phyloP scores from a whole-genome alignment of 2,888 invertebrate genomes.

The Mimachlamys varia region DNA sequence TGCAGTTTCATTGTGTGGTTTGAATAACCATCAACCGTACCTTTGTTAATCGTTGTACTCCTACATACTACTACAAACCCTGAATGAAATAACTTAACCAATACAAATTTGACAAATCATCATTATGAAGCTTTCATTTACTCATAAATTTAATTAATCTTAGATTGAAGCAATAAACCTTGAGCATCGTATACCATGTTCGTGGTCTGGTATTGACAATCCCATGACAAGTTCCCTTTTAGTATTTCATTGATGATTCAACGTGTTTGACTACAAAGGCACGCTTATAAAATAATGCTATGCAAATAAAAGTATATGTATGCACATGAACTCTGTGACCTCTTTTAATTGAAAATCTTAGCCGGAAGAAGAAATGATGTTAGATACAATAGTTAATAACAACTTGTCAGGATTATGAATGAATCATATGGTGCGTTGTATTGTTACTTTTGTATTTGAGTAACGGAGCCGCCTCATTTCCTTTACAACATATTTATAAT shows the following conservation, averaged over 20 bases:
- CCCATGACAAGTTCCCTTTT: background rate
- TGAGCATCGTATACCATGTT: background rate
- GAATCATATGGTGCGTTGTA: background rate
- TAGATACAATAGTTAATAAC: background rate
- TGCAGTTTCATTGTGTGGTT: constrained; percentile 16
- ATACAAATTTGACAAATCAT: background rate
- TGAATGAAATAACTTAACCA: background rate
- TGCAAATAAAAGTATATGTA: background rate
- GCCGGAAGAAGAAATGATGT: background rate
- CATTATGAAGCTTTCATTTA: background rate
- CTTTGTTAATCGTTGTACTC: background rate
- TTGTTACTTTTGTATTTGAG: background rate
- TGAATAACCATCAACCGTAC: background rate
- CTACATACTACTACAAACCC: background rate
- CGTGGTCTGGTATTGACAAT: background rate
- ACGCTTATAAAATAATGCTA: background rate
- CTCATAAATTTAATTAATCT: background rate
- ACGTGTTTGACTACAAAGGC: background rate
- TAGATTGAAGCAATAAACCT: background rate
- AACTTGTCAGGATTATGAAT: background rate
- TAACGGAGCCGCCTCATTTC: no score
- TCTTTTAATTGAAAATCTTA: background rate
- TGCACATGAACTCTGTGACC: background rate
- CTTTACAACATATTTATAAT: no score
- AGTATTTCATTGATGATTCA: constrained; percentile 28